Conservation (phyloP, 2,113 vertebrate species). For the Chamaetylas fuelleborni region DNA sequence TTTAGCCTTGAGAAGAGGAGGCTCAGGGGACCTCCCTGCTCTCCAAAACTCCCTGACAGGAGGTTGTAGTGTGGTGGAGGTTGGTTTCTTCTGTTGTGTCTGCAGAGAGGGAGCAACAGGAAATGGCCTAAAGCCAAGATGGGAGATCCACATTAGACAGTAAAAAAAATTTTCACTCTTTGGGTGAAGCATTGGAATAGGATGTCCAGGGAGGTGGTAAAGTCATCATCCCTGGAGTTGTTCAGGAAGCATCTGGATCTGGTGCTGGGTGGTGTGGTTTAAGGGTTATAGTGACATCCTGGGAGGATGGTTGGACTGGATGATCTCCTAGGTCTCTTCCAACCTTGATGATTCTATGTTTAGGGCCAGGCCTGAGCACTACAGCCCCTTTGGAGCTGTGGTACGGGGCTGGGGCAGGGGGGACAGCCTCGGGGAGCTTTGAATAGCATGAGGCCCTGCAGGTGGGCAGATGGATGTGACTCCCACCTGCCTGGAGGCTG, state of each 20-base stretch:
- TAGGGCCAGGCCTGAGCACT: background rate
- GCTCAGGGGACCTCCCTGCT: background rate
- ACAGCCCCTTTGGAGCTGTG: background rate
- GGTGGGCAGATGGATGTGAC: background rate
- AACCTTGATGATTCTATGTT: background rate
- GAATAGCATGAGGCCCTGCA: background rate
- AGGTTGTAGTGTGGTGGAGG: background rate
- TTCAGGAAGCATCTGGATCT: background rate
- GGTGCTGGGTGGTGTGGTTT: background rate
- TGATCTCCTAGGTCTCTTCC: background rate
- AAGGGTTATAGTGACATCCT: background rate
- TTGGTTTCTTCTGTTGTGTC: background rate
- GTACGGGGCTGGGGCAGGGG: background rate
- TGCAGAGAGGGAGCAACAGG: background rate
- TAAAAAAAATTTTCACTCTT: background rate
- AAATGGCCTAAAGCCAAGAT: background rate
- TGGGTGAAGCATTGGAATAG: background rate
- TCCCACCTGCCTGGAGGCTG: accelerated
- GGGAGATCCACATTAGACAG: background rate
- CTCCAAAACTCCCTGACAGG: background rate
- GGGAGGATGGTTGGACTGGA: background rate
- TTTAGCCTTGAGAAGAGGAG: background rate
- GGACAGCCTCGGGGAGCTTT: accelerated
- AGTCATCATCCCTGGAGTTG: background rate
- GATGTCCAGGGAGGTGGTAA: background rate